Conservation (phyloP, 2,797 vertebrate species). For the Craterocephalus amniculus region DNA sequence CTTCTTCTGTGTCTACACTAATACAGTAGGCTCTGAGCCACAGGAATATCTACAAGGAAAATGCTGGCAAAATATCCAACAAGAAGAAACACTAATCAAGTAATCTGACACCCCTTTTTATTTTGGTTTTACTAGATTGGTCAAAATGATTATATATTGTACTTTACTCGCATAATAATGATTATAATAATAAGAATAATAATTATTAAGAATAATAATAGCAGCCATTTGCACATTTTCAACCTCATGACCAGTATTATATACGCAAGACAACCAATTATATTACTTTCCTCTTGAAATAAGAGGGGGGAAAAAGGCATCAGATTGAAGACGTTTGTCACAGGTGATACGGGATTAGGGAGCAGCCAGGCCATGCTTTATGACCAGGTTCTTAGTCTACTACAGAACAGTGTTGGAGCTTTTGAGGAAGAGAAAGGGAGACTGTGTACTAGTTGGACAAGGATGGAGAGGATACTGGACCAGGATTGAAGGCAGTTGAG, state of each 20-base stretch:
- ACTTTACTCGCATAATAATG: not conserved
- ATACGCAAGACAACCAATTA: constrained; percentile 3
- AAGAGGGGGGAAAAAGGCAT: constrained; percentile 49
- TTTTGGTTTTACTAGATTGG: not conserved
- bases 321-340: constrained; percentile 50
- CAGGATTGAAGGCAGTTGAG: constrained; percentile 47
- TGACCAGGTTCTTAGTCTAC: constrained; percentile 46
- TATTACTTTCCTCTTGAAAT: constrained; percentile 13
- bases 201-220: not conserved
- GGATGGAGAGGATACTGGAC: constrained; percentile 51
- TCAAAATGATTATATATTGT: not conserved
- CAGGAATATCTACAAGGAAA: constrained; percentile 41
- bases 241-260: constrained; percentile 70
- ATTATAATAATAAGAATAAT: not conserved
- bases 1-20: constrained; percentile 59
- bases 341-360: constrained; percentile 40
- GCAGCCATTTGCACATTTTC: constrained; percentile 46
- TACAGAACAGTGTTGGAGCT: constrained; percentile 49
- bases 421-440: constrained; percentile 42
- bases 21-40: constrained; percentile 31
- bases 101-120: constrained; percentile 62
- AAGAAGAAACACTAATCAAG: constrained; percentile 21
- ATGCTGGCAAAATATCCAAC: constrained; percentile 33
- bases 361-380: constrained; percentile 10
- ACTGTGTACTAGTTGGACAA: constrained; percentile 33